Conservation (phyloP, 2,888 invertebrate genomes). For the Epiblema foenella region DNA sequence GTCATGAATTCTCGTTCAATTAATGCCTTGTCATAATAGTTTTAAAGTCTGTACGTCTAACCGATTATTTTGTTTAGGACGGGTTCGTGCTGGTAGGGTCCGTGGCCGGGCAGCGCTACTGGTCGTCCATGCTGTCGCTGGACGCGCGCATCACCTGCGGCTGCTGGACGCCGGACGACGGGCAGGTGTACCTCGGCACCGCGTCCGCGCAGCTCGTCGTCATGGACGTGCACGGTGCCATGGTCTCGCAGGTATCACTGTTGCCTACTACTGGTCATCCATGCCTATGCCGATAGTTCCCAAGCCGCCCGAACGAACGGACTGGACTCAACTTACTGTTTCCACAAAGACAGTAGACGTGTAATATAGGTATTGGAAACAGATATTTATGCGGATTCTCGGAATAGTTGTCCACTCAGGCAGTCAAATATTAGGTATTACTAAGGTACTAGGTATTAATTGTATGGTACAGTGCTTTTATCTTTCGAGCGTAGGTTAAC, state of each 20-base stretch:
- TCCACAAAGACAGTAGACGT: no score
- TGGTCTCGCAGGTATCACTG: conserved; percentile 91
- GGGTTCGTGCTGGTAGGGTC: conserved; percentile 99
- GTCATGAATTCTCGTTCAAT: no score
- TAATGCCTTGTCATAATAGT: no score
- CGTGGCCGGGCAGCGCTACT: conserved; percentile 98
- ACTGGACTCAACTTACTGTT: no score
- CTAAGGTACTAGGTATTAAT: no score
- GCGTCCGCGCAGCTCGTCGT: conserved; percentile 97
- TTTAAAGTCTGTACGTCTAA: background rate
- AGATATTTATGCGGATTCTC: no score
- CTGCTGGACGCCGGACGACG: conserved; percentile 99
- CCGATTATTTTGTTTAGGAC: conserved; percentile 84
- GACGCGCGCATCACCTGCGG: conserved; percentile 98
- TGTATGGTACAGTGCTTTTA: no score
- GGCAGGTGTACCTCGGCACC: conserved; percentile 98
- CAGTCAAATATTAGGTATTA: no score
- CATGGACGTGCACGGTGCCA: conserved; percentile 98
- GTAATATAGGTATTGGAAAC: no score
- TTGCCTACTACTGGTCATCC: conserved; percentile 7
- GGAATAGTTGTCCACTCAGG: no score
- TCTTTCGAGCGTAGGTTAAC: no score
- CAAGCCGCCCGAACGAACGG: no score
- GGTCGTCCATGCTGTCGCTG: conserved; percentile 98
- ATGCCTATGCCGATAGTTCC: background rate